Base-by-base conservation (phyloP, 2,113 vertebrate genomes). In the Larimichthys crocea region DNA sequence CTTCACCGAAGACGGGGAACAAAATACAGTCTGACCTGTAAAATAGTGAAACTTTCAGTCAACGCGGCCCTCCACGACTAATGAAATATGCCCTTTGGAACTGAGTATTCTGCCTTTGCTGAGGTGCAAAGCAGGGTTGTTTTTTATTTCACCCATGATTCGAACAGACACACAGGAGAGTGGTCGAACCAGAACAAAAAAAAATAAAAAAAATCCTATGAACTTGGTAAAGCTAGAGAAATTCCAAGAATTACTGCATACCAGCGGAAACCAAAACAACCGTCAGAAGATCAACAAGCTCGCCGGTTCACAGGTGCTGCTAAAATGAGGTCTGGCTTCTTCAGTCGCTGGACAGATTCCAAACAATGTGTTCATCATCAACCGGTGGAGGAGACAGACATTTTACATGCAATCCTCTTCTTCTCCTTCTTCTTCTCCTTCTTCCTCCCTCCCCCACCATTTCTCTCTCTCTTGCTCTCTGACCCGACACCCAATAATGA, bases 1-100 rank as follows among this genome's bases (percentile, higher is more conserved):
- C 29, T 71, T 71, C 68, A 70, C 69, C 56, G 55, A 16, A 46
- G 3, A 65, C n/a, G 56, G 65, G 65, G 10, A 2, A 8, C 24
- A 4, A 61, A 59, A 55, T 55, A 53, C 22, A 56, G 50, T 3
- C 48, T 16, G 66, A 64, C 82, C 71, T 48, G 74, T 24, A 65
- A 71, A 71, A 76, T 62, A 74, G 74, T 57, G 50, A 73, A 74
- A 79, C 72, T 71, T 83, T 71, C 74, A 85, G 52, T 26, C 65
- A 72, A 67, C 76, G 56, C 53, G 12, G 15, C 61, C 53, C 61
- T 57, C 46, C 49, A 60, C 55, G 63, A 59, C 82, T 80, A 71
- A 75, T 86, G 55, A 86, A 86, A 85, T 86, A 88, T 90, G 85
- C 85, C 81, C 81, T 91, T 89, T 86, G 76, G 86, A 86, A 80